phyloP scores from a whole-genome alignment of 2,113 vertebrate species.

The Vimba vimba region DNA sequence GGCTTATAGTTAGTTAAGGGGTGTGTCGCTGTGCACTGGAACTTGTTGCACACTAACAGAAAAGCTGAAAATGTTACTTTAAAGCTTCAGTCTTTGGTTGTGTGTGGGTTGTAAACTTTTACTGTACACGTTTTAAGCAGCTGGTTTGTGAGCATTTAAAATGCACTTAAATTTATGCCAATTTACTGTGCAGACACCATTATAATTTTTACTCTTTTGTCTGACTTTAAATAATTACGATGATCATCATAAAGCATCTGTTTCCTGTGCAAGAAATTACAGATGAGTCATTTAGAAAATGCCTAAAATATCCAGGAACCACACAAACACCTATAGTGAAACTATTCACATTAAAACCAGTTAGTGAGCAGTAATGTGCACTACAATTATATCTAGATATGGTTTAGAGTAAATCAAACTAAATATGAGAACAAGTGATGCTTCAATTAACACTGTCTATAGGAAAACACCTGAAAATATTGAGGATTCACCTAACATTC shows the following conservation, averaged over 20 bases:
- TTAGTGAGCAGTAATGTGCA: not conserved
- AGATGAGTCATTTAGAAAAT: not conserved
- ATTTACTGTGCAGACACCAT: not conserved
- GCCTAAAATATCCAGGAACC: not conserved
- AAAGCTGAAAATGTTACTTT: not conserved
- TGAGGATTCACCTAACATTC: not conserved
- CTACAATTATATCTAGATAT: not conserved
- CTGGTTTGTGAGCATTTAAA: not conserved
- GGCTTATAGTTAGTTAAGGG: conserved; percentile 29
- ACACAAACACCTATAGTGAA: not conserved
- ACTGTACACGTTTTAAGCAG: not conserved
- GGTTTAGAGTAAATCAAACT: not conserved
- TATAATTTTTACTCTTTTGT: not conserved
- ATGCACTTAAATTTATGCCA: not conserved
- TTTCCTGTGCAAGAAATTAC: not conserved
- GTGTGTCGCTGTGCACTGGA: not conserved
- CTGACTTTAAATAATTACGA: not conserved
- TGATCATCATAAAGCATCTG: not conserved
- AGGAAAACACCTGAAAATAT: not conserved
- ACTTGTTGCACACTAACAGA: conserved; percentile 1
- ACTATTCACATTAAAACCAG: not conserved
- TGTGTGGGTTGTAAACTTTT: too few species aligned
- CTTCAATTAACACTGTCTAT: not conserved
- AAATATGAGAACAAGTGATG: not conserved
- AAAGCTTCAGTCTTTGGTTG: not conserved